Conservation (phyloP, 1,140 invertebrate species). For the Drosophila sp. region DNA sequence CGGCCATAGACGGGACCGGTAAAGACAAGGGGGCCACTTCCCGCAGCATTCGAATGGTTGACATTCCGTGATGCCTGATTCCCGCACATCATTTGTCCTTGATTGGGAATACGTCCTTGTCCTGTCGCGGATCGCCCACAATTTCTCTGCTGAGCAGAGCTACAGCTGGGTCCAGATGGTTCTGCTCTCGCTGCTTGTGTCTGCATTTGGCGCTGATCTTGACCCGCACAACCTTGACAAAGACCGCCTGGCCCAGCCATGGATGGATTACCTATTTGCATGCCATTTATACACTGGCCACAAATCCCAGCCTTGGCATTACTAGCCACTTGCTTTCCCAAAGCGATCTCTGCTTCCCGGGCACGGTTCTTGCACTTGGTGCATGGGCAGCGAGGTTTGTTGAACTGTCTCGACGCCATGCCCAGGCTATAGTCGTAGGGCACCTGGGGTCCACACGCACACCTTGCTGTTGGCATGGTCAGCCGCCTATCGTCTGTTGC, state of each 20-base stretch:
- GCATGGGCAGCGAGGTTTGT: constrained; percentile 28
- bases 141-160: neutral
- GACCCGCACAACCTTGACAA: neutral
- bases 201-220: neutral
- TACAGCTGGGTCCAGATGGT: neutral
- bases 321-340: neutral
- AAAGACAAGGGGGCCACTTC: neutral
- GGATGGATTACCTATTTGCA: constrained; percentile 3
- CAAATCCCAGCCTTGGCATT: neutral
- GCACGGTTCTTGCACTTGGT: constrained; percentile 31
- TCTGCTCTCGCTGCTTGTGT: neutral
- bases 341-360: neutral
- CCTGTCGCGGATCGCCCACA: neutral
- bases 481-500: neutral
- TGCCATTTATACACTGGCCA: constrained; percentile 2
- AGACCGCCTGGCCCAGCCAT: neutral
- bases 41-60: neutral
- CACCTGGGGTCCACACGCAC: neutral
- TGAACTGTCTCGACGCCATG: constrained; percentile 7
- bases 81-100: neutral
- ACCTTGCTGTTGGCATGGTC: constrained; percentile 19
- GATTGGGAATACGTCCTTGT: neutral
- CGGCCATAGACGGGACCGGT: neutral
- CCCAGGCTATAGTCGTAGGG: constrained; percentile 15
- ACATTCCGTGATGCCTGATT: neutral